Evolutionary conservation across 2,797 vertebrate genomes (phyloP).

Genomic region (Australoheros facetus): DNA sequence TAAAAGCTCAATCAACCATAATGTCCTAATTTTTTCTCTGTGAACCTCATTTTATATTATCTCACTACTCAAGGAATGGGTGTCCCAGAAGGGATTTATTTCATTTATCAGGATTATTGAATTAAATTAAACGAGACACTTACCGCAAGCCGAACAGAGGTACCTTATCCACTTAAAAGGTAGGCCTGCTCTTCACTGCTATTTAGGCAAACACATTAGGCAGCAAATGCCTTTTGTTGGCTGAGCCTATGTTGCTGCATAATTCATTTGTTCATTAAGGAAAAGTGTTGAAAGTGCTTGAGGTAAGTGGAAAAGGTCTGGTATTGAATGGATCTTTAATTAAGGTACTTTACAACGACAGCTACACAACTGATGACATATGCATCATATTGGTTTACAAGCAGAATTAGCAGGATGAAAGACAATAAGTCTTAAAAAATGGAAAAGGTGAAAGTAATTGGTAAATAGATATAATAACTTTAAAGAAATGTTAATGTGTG

Average conservation of each 20-base stretch:
- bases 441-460: background rate
- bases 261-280: slow-evolving; percentile 80
- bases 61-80: slow-evolving; percentile 84
- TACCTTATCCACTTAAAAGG: slow-evolving; percentile 84
- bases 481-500: background rate
- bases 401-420: slow-evolving; percentile 38
- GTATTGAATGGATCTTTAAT: slow-evolving; percentile 78
- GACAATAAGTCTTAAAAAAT: slow-evolving; percentile 20
- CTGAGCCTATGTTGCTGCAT: slow-evolving; percentile 74
- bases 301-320: slow-evolving; percentile 78
- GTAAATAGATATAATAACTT: background rate
- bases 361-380: slow-evolving; percentile 69
- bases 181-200: slow-evolving; percentile 79
- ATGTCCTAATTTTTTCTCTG: slow-evolving; percentile 89
- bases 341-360: slow-evolving; percentile 74
- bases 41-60: slow-evolving; percentile 90
- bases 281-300: slow-evolving; percentile 72
- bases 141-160: slow-evolving; percentile 78
- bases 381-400: slow-evolving; percentile 66
- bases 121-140: slow-evolving; percentile 90
- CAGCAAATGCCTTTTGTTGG: slow-evolving; percentile 78
- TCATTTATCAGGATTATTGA: slow-evolving; percentile 90
- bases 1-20: slow-evolving; percentile 89
- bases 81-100: slow-evolving; percentile 90
- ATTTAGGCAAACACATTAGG: slow-evolving; percentile 82